Conservation (phyloP, 2,888 invertebrate species). For the Phanerotoma sp. region DNA sequence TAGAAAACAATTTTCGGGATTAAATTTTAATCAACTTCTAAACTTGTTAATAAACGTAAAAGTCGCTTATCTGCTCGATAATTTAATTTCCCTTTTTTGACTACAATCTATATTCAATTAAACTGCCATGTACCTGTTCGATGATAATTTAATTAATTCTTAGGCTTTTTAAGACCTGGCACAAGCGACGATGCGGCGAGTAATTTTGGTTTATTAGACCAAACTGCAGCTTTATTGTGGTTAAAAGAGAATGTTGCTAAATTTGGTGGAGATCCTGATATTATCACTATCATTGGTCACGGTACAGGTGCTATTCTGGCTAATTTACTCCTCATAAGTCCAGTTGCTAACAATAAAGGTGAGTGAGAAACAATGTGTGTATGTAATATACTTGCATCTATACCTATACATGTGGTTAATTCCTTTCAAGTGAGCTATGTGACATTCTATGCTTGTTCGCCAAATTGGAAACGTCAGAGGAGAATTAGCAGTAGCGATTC, state of each 20-base stretch:
- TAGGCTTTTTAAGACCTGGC: conserved; percentile 80
- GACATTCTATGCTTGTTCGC: conserved; percentile 10
- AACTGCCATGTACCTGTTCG: background rate
- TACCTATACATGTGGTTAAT: conserved; percentile 24
- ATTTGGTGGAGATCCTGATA: conserved; percentile 86
- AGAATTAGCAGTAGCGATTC: conserved; percentile 15
- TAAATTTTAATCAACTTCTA: conserved; percentile 34
- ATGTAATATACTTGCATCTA: background rate
- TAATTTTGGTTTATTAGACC: conserved; percentile 94
- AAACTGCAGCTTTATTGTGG: conserved; percentile 93
- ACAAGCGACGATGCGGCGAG: conserved; percentile 72
- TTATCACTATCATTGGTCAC: conserved; percentile 92
- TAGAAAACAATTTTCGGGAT: conserved; percentile 32
- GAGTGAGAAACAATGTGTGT: conserved; percentile 37
- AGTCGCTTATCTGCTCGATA: conserved; percentile 12
- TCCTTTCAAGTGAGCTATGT: conserved; percentile 19
- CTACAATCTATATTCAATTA: background rate
- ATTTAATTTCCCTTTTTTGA: background rate
- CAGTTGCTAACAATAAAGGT: conserved; percentile 66
- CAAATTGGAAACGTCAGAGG: conserved; percentile 32
- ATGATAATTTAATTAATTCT: conserved; percentile 29
- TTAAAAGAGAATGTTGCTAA: conserved; percentile 88
- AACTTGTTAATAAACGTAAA: conserved; percentile 29
- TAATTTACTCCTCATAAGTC: conserved; percentile 91
- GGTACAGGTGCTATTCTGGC: conserved; percentile 94